phyloP scores from a whole-genome alignment of 2,888 invertebrate species.

The Sphinx pinastri region DNA sequence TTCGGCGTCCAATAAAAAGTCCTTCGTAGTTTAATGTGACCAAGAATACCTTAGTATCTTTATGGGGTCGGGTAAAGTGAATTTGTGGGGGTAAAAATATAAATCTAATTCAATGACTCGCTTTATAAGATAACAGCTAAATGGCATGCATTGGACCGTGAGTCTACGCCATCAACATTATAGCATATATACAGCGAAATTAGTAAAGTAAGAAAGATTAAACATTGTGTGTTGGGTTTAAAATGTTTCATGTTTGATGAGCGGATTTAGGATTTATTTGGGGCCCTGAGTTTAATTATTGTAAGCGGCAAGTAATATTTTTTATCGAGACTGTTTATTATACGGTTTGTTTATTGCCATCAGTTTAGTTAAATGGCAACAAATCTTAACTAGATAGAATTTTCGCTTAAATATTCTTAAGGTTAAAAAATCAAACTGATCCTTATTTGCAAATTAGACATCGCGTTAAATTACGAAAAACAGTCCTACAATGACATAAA shows the following conservation, averaged over 20 bases:
- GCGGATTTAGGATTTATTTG: background rate
- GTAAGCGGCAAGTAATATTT: background rate
- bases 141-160: conserved; percentile 53
- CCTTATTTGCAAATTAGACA: background rate
- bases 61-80: background rate
- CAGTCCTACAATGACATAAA: background rate
- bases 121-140: conserved; percentile 39
- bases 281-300: background rate
- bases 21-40: no score
- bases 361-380: no score
- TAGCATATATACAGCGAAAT: conserved; percentile 61
- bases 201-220: conserved; percentile 1
- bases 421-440: background rate
- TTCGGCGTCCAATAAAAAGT: no score
- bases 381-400: no score
- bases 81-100: background rate
- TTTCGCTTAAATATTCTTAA: no score
- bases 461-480: background rate
- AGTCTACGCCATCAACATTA: conserved; percentile 31
- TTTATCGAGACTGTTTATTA: no score
- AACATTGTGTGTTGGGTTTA: conserved; percentile 4
- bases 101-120: background rate
- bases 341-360: no score
- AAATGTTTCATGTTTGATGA: background rate
- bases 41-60: no score